Percentiles rank a stretch among this genome's conserved stretches.
Evolutionary conservation across 2,797 vertebrate genomes (phyloP).

Genomic region (Ctenopoma multispine): DNA sequence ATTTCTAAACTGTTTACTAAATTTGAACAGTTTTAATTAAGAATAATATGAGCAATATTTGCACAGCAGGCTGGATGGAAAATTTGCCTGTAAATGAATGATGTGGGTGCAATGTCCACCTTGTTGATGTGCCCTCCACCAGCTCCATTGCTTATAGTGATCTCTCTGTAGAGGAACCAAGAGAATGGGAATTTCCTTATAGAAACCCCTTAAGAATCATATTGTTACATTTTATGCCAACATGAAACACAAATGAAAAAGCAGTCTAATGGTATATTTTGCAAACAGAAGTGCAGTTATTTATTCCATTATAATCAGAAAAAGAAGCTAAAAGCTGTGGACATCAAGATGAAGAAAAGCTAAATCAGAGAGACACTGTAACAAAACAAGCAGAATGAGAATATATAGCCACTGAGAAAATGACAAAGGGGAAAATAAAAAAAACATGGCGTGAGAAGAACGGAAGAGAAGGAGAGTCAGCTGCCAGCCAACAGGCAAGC

Average conservation of each 20-base stretch:
- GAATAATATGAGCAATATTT: too few relatives aligned
- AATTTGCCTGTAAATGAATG: not conserved
- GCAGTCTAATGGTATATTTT: not conserved
- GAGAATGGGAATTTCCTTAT: slow-evolving; percentile 1
- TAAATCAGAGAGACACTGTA: slow-evolving; percentile 29
- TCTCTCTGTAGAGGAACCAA: not conserved
- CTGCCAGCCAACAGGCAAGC: slow-evolving; percentile 35
- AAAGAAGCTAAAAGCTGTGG: slow-evolving; percentile 14
- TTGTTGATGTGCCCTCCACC: not conserved
- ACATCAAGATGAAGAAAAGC: slow-evolving; percentile 13
- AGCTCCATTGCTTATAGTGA: not conserved
- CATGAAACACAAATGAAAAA: not conserved
- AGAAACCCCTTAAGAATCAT: not conserved
- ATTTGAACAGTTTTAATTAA: too few relatives aligned
- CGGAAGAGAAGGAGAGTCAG: slow-evolving; percentile 15
- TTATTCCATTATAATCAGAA: slow-evolving; percentile 30
- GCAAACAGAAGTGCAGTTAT: not conserved
- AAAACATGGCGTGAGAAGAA: slow-evolving; percentile 19
- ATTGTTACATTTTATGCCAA: slow-evolving; percentile 1
- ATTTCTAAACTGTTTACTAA: not conserved
- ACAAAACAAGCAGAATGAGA: slow-evolving; percentile 24
- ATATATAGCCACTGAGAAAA: slow-evolving; percentile 18
- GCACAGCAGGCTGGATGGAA: not conserved
- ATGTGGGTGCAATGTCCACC: not conserved
- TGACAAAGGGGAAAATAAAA: not conserved